Conservation (phyloP, 2,797 vertebrate genomes). For the Cossypha caffra region DNA sequence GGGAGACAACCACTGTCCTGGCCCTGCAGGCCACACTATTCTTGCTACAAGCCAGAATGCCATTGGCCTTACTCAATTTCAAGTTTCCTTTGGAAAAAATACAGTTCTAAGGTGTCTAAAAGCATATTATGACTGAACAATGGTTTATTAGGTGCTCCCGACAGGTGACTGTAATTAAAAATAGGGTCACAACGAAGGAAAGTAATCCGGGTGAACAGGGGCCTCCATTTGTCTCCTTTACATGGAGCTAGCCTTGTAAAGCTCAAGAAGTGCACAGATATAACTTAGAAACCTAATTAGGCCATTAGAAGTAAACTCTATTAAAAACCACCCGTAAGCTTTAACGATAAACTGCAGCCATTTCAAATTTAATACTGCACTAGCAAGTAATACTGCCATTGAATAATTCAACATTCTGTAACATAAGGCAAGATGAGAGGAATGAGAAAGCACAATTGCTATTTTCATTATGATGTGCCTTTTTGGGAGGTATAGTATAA, state of each 20-base stretch:
- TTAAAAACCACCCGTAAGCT: conserved; percentile 62
- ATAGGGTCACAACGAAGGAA: conserved; percentile 49
- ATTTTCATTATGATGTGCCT: conserved; percentile 72
- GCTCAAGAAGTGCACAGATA: conserved; percentile 56
- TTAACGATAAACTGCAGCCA: conserved; percentile 66
- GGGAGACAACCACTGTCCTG: background rate
- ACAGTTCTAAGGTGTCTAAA: conserved; percentile 18
- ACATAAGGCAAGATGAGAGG: conserved; percentile 51
- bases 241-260: conserved; percentile 45
- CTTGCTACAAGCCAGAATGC: background rate
- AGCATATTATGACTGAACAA: conserved; percentile 43
- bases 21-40: background rate
- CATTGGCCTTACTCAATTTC: background rate
- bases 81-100: conserved; percentile 28
- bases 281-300: conserved; percentile 75
- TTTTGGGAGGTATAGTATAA: conserved; percentile 62
- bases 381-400: conserved; percentile 56
- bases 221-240: conserved; percentile 43
- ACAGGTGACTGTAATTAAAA: conserved; percentile 67
- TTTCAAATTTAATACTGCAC: conserved; percentile 69
- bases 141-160: conserved; percentile 42
- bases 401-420: conserved; percentile 69
- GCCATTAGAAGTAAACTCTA: conserved; percentile 73
- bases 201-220: conserved; percentile 29
- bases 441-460: conserved; percentile 59